Percentiles rank a stretch among this genome's conserved stretches.
Evolutionary conservation across 2,113 vertebrate species (phyloP).

Genomic region (Meles meles): DNA sequence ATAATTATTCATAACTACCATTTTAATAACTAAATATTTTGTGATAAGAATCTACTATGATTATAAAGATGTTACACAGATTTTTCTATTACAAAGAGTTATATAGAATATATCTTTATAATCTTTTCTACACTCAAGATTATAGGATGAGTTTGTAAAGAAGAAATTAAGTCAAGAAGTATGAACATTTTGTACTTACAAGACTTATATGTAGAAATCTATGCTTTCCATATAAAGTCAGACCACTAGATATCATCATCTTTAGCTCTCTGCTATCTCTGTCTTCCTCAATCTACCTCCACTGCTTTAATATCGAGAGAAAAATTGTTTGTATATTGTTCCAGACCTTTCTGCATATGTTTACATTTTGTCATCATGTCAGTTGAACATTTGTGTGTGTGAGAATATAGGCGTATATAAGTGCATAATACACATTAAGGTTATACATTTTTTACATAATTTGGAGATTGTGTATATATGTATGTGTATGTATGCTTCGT

Average conservation of each 20-base stretch:
- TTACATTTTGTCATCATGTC: background rate
- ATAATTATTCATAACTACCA: background rate
- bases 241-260: background rate
- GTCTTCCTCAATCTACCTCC: background rate
- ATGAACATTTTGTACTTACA: background rate
- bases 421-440: background rate
- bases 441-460: background rate
- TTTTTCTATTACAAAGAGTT: constrained; percentile 42
- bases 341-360: background rate
- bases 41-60: background rate
- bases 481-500: background rate
- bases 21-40: background rate
- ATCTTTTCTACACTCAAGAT: background rate
- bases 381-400: background rate
- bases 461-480: background rate
- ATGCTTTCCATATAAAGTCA: background rate
- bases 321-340: background rate
- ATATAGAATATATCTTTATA: background rate
- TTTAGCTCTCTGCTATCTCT: background rate
- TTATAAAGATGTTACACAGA: background rate
- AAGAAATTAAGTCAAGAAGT: background rate
- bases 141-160: background rate
- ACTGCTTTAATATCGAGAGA: background rate
- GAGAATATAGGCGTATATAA: background rate
- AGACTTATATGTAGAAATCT: background rate